Percentiles rank a stretch among this genome's conserved stretches.
Conservation (phyloP, 2,888 invertebrate species). For the Eugnorisma glareosa region DNA sequence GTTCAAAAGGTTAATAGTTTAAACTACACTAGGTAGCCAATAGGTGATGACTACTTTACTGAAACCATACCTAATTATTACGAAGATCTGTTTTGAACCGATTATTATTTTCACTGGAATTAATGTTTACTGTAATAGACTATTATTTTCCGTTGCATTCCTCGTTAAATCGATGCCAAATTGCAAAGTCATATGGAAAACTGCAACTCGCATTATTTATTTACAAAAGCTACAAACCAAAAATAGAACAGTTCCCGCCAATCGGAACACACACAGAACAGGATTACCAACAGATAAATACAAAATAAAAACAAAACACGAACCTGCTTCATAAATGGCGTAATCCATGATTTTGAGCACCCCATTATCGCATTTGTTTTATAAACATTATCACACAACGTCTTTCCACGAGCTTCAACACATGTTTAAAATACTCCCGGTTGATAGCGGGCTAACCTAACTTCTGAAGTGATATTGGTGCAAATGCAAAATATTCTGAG, state of each 20-base stretch:
- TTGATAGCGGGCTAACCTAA: constrained; percentile 39
- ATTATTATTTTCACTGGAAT: neutral
- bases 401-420: constrained; percentile 2
- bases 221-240: constrained; percentile 23
- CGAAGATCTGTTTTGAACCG: neutral
- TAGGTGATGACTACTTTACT: neutral
- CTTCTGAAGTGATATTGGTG: constrained; percentile 40
- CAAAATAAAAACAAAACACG: constrained; percentile 24
- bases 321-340: constrained; percentile 62
- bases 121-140: neutral
- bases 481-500: constrained; percentile 10
- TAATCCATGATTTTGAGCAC: constrained; percentile 40
- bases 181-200: neutral
- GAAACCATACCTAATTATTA: neutral
- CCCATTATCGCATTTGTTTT: constrained; percentile 34
- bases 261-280: constrained; percentile 3
- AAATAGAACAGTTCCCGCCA: constrained; percentile 26
- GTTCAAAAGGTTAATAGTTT: too few species aligned
- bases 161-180: neutral
- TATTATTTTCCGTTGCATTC: neutral
- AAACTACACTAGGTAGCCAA: neutral
- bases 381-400: constrained; percentile 34
- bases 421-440: constrained; percentile 26
- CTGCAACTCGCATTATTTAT: constrained; percentile 28
- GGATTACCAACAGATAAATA: constrained; percentile 8